Evolutionary conservation across 2,888 invertebrate genomes (phyloP).

Genomic region (Lepidochrysops patricia): DNA sequence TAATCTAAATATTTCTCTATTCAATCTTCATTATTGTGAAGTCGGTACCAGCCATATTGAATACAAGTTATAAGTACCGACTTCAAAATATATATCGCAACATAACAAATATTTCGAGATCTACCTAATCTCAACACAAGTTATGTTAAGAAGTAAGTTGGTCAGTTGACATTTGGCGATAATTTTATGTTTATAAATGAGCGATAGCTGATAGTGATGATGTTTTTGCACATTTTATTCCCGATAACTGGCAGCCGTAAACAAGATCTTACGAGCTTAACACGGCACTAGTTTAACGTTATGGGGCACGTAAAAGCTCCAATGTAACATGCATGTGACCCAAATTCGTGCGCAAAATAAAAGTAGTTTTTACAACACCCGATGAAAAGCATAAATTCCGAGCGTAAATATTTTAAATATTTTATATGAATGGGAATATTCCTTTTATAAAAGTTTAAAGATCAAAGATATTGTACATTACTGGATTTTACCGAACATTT

Average conservation of each 20-base stretch:
- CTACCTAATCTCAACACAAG: no score
- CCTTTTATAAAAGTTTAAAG: constrained; percentile 2
- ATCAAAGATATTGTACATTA: not conserved
- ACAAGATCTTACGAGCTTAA: not conserved
- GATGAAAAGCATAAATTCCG: constrained; percentile 12
- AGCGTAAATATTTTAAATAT: constrained; percentile 11
- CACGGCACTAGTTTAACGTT: not conserved
- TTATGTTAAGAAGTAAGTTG: no score
- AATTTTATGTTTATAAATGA: no score
- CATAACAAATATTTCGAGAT: no score
- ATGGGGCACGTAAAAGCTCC: constrained; percentile 8
- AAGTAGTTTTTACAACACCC: constrained; percentile 6
- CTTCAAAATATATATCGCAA: no score
- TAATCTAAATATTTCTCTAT: no score
- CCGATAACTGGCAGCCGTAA: not conserved
- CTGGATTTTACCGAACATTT: not conserved
- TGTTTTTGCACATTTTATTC: not conserved
- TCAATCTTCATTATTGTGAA: no score
- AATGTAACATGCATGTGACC: constrained; percentile 10
- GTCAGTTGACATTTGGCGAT: no score
- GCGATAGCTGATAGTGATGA: not conserved
- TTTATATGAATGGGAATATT: constrained; percentile 6
- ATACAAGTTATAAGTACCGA: no score
- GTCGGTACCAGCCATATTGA: no score
- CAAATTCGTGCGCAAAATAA: constrained; percentile 13